Base-by-base conservation (phyloP, 2,888 invertebrate genomes). In the Erebia epiphron region DNA sequence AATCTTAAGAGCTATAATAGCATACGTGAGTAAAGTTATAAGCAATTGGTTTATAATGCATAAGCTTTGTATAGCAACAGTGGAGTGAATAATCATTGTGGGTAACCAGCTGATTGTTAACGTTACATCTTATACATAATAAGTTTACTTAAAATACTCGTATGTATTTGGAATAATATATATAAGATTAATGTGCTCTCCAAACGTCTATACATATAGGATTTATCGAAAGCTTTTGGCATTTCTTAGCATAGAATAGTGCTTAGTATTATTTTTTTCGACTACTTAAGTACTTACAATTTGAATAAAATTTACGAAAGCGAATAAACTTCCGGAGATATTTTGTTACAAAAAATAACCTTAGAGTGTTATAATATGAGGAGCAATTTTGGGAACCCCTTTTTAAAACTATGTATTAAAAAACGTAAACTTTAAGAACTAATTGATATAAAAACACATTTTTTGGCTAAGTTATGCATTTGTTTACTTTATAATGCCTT, bases 41-140 rank as follows among this genome's bases (percentile, higher is more conserved):
- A 64, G 60, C 68, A 46, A 63, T 62, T 57, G 50, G 54, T 67
- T 65, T 46, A 58, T 11, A 63, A 65, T 68, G 26, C 62, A 56
- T 35, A n/a, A 57, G 66, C 68, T 72, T 70, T 72, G 68, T 68
- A 72, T 68, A 74, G 74, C n/a, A 52, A 72, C 68, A 46, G 50
- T 43, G 70, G 65, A 64, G 61, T 72, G 67, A 72, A 74, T 66
- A 70, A 67, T 66, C 74, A 26, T 63, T 65, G 57, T 68, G 68
- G 74, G 66, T 68, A 43, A 72, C 68, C 74, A 74, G 74, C 74
- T 74, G 74, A 70, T 74, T 70, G 63, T 70, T 70, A 68, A 72
- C 66, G 63, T 70, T 70, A 72, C 62, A 43, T 68, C 71, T 64
- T 54, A 69, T 65, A 69, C 65, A 68, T 66, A 68, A 52, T 65